These are phyloP conservation scores for Drosophila suzukii DNA, from an alignment of 1,140 invertebrate species.

Conservation along the genomic window DNA sequence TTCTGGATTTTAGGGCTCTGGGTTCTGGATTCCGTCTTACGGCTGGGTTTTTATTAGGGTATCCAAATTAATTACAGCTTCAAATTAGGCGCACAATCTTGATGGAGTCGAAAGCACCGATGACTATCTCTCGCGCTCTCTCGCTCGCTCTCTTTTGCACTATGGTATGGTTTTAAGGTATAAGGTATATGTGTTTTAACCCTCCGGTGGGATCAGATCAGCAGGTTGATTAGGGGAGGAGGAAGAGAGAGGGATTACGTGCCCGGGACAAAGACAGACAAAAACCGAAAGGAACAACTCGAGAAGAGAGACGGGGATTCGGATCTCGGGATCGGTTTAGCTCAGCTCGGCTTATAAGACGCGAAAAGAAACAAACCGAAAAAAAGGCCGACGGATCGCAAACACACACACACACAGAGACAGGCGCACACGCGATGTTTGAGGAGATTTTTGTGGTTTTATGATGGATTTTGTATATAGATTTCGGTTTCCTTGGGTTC, in stretches of 20 bases:
- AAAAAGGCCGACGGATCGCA: constrained; percentile 57
- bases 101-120: constrained; percentile 59
- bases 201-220: constrained; percentile 62
- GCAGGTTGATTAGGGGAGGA: constrained; percentile 71
- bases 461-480: constrained; percentile 45
- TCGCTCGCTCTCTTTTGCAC: constrained; percentile 1
- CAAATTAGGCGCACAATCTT: constrained; percentile 79
- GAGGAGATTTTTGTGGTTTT: constrained; percentile 76
- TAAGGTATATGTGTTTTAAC: constrained; percentile 32
- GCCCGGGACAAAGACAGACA: constrained; percentile 64
- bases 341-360: constrained; percentile 73
- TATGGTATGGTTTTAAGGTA: not conserved
- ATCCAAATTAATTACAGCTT: constrained; percentile 83
- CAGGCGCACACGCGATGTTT: constrained; percentile 62
- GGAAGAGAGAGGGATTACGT: constrained; percentile 65
- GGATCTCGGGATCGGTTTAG: constrained; percentile 55
- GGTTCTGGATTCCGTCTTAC: constrained; percentile 16
- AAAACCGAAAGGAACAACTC: constrained; percentile 57
- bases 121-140: constrained; percentile 24
- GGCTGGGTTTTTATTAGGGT: constrained; percentile 74
- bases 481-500: constrained; percentile 24
- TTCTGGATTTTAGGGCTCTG: constrained; percentile 17
- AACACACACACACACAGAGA: constrained; percentile 20
- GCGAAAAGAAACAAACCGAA: constrained; percentile 64
- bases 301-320: constrained; percentile 32